phyloP scores from a whole-genome alignment of 1,140 invertebrate genomes.

The Notospermus geniculatus region DNA sequence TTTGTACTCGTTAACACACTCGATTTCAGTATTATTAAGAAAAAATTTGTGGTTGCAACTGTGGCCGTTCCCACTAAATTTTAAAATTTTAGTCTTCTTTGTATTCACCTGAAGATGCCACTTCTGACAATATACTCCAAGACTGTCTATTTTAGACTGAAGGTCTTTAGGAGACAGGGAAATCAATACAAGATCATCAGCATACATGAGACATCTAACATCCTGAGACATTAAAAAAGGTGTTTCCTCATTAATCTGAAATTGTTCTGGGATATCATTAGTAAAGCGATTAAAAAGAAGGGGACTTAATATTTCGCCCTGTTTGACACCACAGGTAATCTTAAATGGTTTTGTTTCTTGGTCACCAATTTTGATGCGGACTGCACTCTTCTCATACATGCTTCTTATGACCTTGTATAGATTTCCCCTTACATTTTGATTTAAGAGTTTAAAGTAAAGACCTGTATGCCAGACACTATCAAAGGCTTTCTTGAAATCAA shows the following conservation, averaged over 20 bases:
- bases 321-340: neutral
- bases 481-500: conserved; percentile 19
- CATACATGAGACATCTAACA: conserved; percentile 6
- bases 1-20: neutral
- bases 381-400: conserved; percentile 9
- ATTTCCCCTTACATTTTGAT: conserved; percentile 8
- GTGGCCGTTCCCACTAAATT: neutral
- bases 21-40: neutral
- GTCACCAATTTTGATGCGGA: neutral
- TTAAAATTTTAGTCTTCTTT: neutral
- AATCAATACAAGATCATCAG: conserved; percentile 1
- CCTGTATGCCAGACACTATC: conserved; percentile 9
- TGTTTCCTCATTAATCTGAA: neutral
- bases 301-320: conserved; percentile 1
- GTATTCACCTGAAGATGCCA: conserved; percentile 1
- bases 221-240: neutral
- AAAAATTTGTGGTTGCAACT: neutral
- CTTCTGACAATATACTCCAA: neutral
- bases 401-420: conserved; percentile 12
- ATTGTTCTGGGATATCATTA: neutral
- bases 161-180: neutral
- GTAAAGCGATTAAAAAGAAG: neutral
- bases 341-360: neutral
- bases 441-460: conserved; percentile 5
- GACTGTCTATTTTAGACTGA: neutral